Base-by-base conservation (phyloP, 1,140 invertebrate species). In the Anoplolepis gracilipes region DNA sequence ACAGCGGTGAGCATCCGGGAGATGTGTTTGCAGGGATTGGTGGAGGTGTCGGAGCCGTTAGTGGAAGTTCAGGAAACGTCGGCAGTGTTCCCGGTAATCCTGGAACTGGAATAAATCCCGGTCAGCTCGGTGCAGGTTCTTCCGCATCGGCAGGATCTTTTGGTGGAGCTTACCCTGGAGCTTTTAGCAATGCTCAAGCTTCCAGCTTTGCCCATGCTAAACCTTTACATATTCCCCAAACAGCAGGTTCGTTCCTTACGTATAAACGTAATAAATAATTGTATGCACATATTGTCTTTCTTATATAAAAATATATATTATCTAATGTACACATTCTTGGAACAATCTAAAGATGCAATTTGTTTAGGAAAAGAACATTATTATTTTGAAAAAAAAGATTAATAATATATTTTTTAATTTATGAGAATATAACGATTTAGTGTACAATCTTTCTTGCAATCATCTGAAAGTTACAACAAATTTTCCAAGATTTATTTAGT, bases 131-230 rank as follows among this genome's bases (percentile, higher is more conserved):
- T 16, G 4, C 4, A 81, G 25, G 36, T 33, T 7, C 46, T 82
- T n/a, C 67, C 2, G 25, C 25, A 46, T 59, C 33, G 33, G 19
- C 13, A 16, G n/a, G 39, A n/a, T 16, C 70, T 6, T 11, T 77
- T 42, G 4, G 53, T 19, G 67, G 70, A 36, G 13, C 81, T 62
- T 62, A 64, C 2, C 30, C 81, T 36, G 88, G 76, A 13, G 49
- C 88, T 0, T 59, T 78, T 0, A 78, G 86, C 33, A 49, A 46
- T 1, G 28, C 87, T 2, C 86, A 84, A 46, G 69, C 87, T 19
- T 75, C 82, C 13, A 84, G 70, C 22, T 75, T 22, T 16, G 61
- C 87, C 4, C 16, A 13, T 3, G 46, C 16, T 49, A 49, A 49
- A 49, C 1, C 46, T 2, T 49, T 49, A 49, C 42, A 62, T 16